Percentiles rank a stretch among this genome's conserved stretches.
These are phyloP conservation scores for Champsocephalus gunnari DNA, from an alignment of 2,797 vertebrate species.

Conservation along the genomic window DNA sequence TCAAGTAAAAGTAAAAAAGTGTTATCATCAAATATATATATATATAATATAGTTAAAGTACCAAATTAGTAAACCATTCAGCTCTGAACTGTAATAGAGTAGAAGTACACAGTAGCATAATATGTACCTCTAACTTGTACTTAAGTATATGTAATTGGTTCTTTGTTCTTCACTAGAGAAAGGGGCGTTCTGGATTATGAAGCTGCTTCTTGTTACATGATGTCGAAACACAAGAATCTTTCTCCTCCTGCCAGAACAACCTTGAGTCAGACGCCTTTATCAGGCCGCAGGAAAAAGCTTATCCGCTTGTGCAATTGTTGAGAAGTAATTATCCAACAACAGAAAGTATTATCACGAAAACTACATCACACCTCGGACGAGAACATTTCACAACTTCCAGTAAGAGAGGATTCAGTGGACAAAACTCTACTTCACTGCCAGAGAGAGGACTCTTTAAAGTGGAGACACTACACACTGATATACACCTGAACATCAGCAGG, in stretches of 20 bases:
- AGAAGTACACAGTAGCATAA: no score
- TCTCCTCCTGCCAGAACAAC: slow-evolving; percentile 27
- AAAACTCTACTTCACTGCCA: slow-evolving; percentile 63
- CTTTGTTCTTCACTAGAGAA: background rate
- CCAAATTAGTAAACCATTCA: no score
- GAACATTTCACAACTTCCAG: slow-evolving; percentile 68
- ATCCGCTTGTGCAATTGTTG: slow-evolving; percentile 33
- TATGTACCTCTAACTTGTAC: no score
- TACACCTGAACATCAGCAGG: no score
- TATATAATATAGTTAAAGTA: no score
- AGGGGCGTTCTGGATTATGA: background rate
- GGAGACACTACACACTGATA: no score
- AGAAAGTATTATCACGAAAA: slow-evolving; percentile 12
- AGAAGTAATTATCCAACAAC: slow-evolving; percentile 57
- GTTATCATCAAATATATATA: no score
- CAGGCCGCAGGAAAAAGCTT: slow-evolving; percentile 34
- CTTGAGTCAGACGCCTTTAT: slow-evolving; percentile 25
- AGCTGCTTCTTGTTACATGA: slow-evolving; percentile 23
- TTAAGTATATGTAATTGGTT: no score
- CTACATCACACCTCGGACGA: slow-evolving; percentile 45
- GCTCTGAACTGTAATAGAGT: no score
- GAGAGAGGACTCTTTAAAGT: background rate
- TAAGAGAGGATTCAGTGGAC: slow-evolving; percentile 58
- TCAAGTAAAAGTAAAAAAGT: no score
- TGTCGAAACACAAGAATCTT: slow-evolving; percentile 15